phyloP scores from a whole-genome alignment of 1,140 invertebrate species.

The Euura lappo region DNA sequence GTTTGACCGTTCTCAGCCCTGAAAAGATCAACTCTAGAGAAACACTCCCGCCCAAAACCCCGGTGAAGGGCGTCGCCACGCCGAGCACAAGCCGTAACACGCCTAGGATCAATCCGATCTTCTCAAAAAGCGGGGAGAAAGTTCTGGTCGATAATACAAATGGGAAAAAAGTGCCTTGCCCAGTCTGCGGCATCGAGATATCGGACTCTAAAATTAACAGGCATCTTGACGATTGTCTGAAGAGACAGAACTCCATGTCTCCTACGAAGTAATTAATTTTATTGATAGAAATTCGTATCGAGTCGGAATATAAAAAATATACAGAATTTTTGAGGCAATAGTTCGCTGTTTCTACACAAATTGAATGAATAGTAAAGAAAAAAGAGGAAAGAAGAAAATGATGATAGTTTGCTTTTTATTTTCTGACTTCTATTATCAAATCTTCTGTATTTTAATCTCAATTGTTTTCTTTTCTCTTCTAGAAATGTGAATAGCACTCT shows the following conservation, averaged over 20 bases:
- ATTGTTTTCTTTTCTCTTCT: slow-evolving; percentile 23
- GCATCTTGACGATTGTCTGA: slow-evolving; percentile 65
- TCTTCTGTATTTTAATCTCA: slow-evolving; percentile 18
- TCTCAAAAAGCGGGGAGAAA: slow-evolving; percentile 41
- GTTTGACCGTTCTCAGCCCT: too few relatives aligned
- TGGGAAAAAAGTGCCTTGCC: slow-evolving; percentile 56
- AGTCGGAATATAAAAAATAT: too few relatives aligned
- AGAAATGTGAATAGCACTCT: slow-evolving; percentile 42
- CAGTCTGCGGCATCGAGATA: slow-evolving; percentile 62
- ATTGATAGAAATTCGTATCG: too few relatives aligned
- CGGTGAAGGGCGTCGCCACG: slow-evolving; percentile 5
- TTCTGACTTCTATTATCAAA: slow-evolving; percentile 3
- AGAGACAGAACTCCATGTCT: slow-evolving; percentile 37
- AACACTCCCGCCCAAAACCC: too few relatives aligned
- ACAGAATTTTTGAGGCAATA: too few relatives aligned
- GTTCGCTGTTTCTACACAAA: too few relatives aligned
- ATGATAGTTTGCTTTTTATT: too few relatives aligned
- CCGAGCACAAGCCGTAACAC: slow-evolving; percentile 42
- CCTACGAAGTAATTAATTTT: neutral
- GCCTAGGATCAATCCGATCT: slow-evolving; percentile 37
- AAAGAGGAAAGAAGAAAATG: too few relatives aligned
- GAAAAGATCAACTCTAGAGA: too few relatives aligned
- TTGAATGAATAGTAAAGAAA: too few relatives aligned
- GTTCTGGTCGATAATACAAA: slow-evolving; percentile 12
- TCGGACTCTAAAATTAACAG: slow-evolving; percentile 57